phyloP scores from a whole-genome alignment of 2,113 vertebrate genomes.

The Herpetotheres cachinnans region DNA sequence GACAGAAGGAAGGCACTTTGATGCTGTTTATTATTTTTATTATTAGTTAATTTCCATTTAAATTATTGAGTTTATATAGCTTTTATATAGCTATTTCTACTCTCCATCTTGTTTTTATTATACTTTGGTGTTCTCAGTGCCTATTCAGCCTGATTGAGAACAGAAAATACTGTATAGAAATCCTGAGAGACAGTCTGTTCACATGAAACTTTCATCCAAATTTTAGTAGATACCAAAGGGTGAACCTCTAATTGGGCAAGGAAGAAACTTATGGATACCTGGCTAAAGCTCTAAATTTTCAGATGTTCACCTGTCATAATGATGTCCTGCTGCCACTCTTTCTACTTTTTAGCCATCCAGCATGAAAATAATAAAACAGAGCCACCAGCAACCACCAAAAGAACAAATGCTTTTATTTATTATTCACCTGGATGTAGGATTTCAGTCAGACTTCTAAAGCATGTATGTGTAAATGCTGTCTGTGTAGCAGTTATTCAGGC shows the following conservation, averaged over 20 bases:
- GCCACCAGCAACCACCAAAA: constrained; percentile 8
- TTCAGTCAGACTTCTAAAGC: constrained; percentile 24
- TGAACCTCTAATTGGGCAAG: constrained; percentile 26
- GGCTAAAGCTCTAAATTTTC: background rate
- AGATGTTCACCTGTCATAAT: constrained; percentile 23
- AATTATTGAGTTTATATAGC: background rate
- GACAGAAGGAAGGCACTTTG: background rate
- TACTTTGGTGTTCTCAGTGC: background rate
- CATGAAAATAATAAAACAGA: constrained; percentile 40
- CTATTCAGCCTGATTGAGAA: background rate
- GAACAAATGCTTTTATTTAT: constrained; percentile 61
- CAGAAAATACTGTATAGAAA: background rate
- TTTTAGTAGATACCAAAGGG: constrained; percentile 18
- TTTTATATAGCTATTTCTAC: background rate
- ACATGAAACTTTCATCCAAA: constrained; percentile 23
- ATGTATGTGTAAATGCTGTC: constrained; percentile 12
- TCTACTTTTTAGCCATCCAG: background rate
- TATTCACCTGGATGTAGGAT: constrained; percentile 33
- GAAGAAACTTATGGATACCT: background rate
- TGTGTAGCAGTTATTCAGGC: background rate
- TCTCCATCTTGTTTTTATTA: background rate
- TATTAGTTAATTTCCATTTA: background rate
- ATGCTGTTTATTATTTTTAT: background rate
- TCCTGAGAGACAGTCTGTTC: background rate
- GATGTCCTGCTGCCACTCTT: constrained; percentile 9